Base-by-base conservation (phyloP, 2,113 vertebrate species). In the Charadrius vociferus region DNA sequence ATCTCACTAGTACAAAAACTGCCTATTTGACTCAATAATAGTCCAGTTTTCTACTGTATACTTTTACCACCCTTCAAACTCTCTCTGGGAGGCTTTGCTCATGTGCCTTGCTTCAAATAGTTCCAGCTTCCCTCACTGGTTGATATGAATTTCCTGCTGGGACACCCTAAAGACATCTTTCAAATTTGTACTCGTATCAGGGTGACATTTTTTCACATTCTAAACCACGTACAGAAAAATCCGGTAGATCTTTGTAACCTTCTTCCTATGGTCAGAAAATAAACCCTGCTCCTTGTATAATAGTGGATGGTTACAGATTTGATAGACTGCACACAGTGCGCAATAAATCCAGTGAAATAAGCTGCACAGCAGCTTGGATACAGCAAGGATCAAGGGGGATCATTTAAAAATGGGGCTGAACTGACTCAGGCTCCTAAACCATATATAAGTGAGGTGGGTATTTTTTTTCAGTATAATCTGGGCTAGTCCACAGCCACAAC, bases 321-420 rank as follows among this genome's bases (percentile, higher is more conserved):
- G 9, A 30, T 11, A 56, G 14, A 16, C 6, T 56, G 7, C 32
- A 63, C 2, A 29, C 7, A 21, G 5, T 0, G 0, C 34, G 39
- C 4, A 27, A 24, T 16, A 72, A 61, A 79, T 24, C 12, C 73
- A 36, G 22, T 3, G 22, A 67, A 61, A 55, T 14, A 16, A 29
- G 30, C 7, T 36, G 13, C n/a, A 21, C 18, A 65, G 19, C 10
- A 49, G 10, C 36, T 73, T 84, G 19, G 10, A 32, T 47, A 26
- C 10, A 55, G 26, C 19, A 30, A n/a, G 19, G 26, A 73, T 9
- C 13, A 47, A 85, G n/a, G 5, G 18, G 5, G 27, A 47, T 32
- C 9, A 36, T 61, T 61, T 58, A 22, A 52, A 55, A 70, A 50
- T 8, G 15, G 10, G 14, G 16, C 14, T 66, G 26, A 45, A 43